phyloP scores from a whole-genome alignment of 2,797 vertebrate genomes.

The Ambastaia sidthimunki region DNA sequence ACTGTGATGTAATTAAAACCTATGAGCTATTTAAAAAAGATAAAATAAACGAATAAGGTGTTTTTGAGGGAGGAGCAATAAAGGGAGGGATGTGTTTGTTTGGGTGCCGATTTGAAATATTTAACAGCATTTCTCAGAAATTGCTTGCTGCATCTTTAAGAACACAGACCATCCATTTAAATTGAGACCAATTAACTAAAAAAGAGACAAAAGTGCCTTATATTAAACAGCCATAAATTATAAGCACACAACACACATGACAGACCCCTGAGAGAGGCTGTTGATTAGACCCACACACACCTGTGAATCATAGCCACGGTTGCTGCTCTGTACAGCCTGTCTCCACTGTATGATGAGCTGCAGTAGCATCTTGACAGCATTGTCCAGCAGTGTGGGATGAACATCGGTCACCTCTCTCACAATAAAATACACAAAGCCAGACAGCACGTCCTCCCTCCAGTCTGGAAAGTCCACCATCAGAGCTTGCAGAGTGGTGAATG shows the following conservation, averaged over 20 bases:
- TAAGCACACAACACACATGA: slow-evolving; percentile 8
- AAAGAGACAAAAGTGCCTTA: no score
- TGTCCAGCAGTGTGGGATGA: slow-evolving; percentile 95
- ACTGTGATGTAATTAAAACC: no score
- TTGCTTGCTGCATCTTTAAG: no score
- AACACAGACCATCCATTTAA: no score
- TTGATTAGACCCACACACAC: slow-evolving; percentile 56
- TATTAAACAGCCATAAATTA: neutral
- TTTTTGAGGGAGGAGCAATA: no score
- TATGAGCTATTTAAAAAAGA: no score
- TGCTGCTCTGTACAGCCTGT: slow-evolving; percentile 91
- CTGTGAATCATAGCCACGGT: slow-evolving; percentile 89
- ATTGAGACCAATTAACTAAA: no score
- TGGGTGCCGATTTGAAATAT: no score
- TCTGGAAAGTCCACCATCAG: slow-evolving; percentile 98
- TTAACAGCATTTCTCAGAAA: no score
- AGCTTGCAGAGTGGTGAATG: slow-evolving; percentile 97
- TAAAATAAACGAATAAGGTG: no score
- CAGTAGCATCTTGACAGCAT: slow-evolving; percentile 96
- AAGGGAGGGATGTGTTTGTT: no score
- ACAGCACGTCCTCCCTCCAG: slow-evolving; percentile 97
- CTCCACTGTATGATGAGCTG: slow-evolving; percentile 98
- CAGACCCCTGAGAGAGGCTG: neutral
- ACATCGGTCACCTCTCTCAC: slow-evolving; percentile 96
- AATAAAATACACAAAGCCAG: slow-evolving; percentile 96